phyloP scores from a whole-genome alignment of 2,888 invertebrate species.

The Xestia xanthographa region DNA sequence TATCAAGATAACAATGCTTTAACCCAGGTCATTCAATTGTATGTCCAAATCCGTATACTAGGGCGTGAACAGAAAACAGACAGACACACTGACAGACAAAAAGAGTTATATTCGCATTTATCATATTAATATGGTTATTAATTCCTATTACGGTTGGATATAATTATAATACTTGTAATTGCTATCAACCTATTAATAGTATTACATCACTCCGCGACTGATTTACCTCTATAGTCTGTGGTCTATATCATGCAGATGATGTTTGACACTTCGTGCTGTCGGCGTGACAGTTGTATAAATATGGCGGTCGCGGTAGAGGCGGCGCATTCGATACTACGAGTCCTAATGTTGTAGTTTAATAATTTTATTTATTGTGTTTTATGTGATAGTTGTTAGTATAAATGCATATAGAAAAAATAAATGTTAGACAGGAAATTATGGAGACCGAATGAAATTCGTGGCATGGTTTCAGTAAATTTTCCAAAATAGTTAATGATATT shows the following conservation, averaged over 20 bases:
- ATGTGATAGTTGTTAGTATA: background rate
- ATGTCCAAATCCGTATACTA: background rate
- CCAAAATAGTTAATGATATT: too few relatives aligned
- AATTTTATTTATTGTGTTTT: background rate
- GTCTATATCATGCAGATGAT: slow-evolving; percentile 19
- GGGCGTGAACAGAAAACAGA: background rate
- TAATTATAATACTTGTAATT: background rate
- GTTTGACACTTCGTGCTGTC: slow-evolving; percentile 32
- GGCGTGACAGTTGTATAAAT: slow-evolving; percentile 30
- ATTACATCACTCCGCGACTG: slow-evolving; percentile 36
- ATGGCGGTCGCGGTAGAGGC: slow-evolving; percentile 5
- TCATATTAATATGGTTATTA: background rate
- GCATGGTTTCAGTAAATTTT: background rate
- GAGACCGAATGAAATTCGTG: background rate
- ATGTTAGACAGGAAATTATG: background rate
- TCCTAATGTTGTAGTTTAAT: background rate
- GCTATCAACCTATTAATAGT: slow-evolving; percentile 11
- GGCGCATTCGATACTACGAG: slow-evolving; percentile 21
- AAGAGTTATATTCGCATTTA: background rate
- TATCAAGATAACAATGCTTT: background rate
- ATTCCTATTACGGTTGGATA: background rate
- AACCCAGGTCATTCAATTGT: background rate
- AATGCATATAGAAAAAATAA: background rate
- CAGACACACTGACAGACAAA: background rate
- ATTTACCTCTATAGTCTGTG: slow-evolving; percentile 17